These are phyloP conservation scores for Tinea semifulvella DNA, from an alignment of 2,888 invertebrate species.

Conservation along the genomic window DNA sequence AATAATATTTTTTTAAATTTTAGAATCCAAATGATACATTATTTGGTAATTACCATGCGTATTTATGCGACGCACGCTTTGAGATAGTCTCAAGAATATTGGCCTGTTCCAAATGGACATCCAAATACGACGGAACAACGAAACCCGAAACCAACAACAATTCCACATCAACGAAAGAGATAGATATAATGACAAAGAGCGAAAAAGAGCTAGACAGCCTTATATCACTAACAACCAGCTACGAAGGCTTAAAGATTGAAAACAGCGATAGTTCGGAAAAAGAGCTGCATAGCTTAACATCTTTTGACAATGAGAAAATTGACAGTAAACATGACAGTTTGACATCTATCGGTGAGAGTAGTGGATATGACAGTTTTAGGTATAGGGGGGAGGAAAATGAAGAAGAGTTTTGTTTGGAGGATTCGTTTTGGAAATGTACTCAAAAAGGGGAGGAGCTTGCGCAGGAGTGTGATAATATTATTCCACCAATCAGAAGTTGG, in stretches of 20 bases:
- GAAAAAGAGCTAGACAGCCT: constrained; percentile 52
- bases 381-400: constrained; percentile 65
- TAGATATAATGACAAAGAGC: constrained; percentile 26
- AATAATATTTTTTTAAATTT: constrained; percentile 20
- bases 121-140: constrained; percentile 75
- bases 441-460: constrained; percentile 36
- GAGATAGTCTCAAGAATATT: constrained; percentile 77
- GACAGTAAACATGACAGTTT: constrained; percentile 65
- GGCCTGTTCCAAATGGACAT: constrained; percentile 82
- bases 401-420: constrained; percentile 50
- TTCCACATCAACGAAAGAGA: constrained; percentile 37
- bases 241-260: constrained; percentile 39
- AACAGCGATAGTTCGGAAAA: constrained; percentile 39
- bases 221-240: constrained; percentile 50
- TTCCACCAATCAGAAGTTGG: constrained; percentile 40
- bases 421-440: constrained; percentile 51
- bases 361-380: constrained; percentile 79
- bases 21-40: constrained; percentile 71
- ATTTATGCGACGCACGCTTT: constrained; percentile 84
- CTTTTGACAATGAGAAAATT: constrained; percentile 27
- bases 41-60: constrained; percentile 85
- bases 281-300: constrained; percentile 45
- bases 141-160: constrained; percentile 50
- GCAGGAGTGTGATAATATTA: constrained; percentile 36
- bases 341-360: constrained; percentile 78